phyloP scores from a whole-genome alignment of 1,140 invertebrate genomes.

The Musca domestica region DNA sequence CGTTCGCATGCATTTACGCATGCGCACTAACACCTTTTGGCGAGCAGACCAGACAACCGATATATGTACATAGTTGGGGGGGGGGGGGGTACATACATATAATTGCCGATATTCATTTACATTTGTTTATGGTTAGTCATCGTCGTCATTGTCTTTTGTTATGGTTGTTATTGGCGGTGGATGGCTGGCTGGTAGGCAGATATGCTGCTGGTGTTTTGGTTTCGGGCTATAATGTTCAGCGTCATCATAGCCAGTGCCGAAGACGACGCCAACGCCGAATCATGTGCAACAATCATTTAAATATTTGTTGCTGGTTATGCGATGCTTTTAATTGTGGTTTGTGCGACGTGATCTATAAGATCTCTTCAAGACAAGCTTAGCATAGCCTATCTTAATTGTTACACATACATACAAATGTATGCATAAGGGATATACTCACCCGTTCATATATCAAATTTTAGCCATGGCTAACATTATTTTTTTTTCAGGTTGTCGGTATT shows the following conservation, averaged over 20 bases:
- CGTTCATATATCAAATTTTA: too few relatives aligned
- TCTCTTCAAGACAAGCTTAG: neutral
- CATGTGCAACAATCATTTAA: conserved; percentile 14
- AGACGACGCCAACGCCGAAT: neutral
- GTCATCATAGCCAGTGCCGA: too few relatives aligned
- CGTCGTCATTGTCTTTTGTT: too few relatives aligned
- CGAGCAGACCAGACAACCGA: neutral
- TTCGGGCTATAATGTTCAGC: neutral
- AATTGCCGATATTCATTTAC: too few relatives aligned
- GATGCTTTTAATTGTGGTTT: conserved; percentile 12
- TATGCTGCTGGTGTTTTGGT: neutral
- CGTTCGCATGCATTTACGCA: neutral
- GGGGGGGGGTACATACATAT: too few relatives aligned
- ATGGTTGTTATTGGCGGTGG: too few relatives aligned
- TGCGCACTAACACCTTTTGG: conserved; percentile 6
- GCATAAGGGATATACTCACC: neutral
- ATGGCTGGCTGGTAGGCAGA: too few relatives aligned
- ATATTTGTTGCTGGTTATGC: neutral
- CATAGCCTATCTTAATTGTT: neutral
- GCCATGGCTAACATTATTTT: too few relatives aligned
- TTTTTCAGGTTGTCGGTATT: too few relatives aligned
- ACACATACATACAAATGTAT: neutral
- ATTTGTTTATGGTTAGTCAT: too few relatives aligned
- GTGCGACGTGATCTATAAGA: conserved; percentile 4
- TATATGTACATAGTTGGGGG: too few relatives aligned